Percentiles rank a stretch among this genome's conserved stretches.
Conservation (phyloP, 2,113 vertebrate genomes). For the Thinocorus orbignyianus region DNA sequence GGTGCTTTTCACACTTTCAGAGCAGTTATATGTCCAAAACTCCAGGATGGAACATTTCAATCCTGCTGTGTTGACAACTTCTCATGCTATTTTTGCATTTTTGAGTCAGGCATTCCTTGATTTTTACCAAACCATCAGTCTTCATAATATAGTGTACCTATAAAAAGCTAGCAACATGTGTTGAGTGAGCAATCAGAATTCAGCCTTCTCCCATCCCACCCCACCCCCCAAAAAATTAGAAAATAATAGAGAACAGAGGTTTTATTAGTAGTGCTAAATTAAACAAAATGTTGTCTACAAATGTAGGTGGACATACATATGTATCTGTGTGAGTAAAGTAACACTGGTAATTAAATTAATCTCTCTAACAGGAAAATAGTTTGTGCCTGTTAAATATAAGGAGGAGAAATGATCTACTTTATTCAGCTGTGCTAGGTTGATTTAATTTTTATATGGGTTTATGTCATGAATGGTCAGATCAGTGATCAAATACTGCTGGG, state of each 20-base stretch:
- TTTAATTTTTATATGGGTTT: neutral
- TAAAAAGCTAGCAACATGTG: neutral
- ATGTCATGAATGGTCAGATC: neutral
- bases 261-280: neutral
- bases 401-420: neutral
- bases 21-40: neutral
- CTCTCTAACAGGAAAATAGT: neutral
- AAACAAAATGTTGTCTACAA: neutral
- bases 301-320: neutral
- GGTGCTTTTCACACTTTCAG: neutral
- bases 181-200: neutral
- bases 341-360: neutral
- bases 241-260: neutral
- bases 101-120: neutral
- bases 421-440: neutral
- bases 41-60: neutral
- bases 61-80: neutral
- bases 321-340: neutral
- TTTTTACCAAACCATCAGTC: neutral
- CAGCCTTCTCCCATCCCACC: rapidly evolving
- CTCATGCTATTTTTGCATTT: neutral
- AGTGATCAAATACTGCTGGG: neutral
- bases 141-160: neutral
- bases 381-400: neutral
- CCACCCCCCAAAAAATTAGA: neutral